A percentile compares a stretch with the other conserved stretches of the same genome.
Conservation (phyloP, 2,797 vertebrate genomes). For the Cirrhinus molitorella region DNA sequence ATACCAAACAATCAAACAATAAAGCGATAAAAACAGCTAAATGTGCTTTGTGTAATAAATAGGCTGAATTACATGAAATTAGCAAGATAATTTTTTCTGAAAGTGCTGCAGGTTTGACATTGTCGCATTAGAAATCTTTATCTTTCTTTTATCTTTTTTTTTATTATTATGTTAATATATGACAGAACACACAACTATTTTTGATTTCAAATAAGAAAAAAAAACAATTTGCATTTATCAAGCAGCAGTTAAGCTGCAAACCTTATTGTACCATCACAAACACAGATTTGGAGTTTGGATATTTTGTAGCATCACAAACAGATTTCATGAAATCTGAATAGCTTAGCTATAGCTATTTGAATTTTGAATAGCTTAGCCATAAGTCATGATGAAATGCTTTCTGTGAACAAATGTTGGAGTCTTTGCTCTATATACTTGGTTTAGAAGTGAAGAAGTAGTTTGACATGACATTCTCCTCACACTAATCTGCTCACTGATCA, state of each 20-base stretch:
- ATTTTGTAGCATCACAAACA: neutral
- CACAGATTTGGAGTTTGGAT: too few relatives aligned
- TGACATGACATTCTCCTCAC: conserved; percentile 41
- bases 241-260: neutral
- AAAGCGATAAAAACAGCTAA: too few relatives aligned
- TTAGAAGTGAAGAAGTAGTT: conserved; percentile 18
- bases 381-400: neutral
- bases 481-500: conserved; percentile 70
- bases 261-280: too few relatives aligned
- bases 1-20: too few relatives aligned
- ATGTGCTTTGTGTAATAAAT: too few relatives aligned
- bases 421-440: neutral
- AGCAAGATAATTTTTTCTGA: too few relatives aligned
- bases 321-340: too few relatives aligned
- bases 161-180: neutral
- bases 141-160: neutral
- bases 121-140: neutral
- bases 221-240: neutral
- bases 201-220: neutral
- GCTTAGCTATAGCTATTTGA: too few relatives aligned
- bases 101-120: too few relatives aligned
- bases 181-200: neutral
- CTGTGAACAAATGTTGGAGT: neutral
- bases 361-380: neutral
- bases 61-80: too few relatives aligned